Evolutionary conservation across 2,888 invertebrate genomes (phyloP).

Genomic region (Cataglyphis rosenhaueri): DNA sequence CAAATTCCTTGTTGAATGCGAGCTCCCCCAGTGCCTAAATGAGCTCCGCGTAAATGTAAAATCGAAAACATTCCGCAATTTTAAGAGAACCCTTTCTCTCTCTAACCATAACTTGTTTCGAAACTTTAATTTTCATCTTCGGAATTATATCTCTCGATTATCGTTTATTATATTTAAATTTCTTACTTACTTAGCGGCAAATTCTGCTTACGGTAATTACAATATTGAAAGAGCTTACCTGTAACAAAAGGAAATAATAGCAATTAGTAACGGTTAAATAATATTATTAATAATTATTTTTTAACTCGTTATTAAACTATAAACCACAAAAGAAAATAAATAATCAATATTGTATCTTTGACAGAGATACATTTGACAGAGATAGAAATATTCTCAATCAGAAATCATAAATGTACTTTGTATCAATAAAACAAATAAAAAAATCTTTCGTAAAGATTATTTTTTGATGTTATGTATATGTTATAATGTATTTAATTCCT

Average conservation of each 20-base stretch:
- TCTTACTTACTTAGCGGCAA: conserved; percentile 20
- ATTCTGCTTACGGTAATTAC: not conserved
- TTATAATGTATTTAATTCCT: not conserved
- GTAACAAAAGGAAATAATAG: conserved; percentile 39
- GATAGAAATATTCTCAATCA: not conserved
- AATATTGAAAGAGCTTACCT: conserved; percentile 27
- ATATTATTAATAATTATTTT: not conserved
- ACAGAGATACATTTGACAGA: not conserved
- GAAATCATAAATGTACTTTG: not conserved
- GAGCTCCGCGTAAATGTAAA: conserved; percentile 32
- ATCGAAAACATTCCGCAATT: conserved; percentile 23
- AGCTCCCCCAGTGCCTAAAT: conserved; percentile 16
- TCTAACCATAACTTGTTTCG: conserved; percentile 22
- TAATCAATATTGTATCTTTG: not conserved
- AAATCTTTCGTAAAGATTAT: not conserved
- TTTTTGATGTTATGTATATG: not conserved
- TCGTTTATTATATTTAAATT: conserved; percentile 19
- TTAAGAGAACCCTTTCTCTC: conserved; percentile 3
- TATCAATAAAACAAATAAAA: not conserved
- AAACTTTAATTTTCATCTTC: conserved; percentile 37
- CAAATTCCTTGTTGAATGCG: conserved; percentile 27
- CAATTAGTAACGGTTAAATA: conserved; percentile 4
- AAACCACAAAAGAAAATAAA: not conserved
- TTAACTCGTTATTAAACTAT: not conserved
- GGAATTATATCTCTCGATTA: conserved; percentile 25